These are phyloP conservation scores for Tetrapedia diversipes DNA, from an alignment of 2,888 invertebrate genomes.

Conservation along the genomic window DNA sequence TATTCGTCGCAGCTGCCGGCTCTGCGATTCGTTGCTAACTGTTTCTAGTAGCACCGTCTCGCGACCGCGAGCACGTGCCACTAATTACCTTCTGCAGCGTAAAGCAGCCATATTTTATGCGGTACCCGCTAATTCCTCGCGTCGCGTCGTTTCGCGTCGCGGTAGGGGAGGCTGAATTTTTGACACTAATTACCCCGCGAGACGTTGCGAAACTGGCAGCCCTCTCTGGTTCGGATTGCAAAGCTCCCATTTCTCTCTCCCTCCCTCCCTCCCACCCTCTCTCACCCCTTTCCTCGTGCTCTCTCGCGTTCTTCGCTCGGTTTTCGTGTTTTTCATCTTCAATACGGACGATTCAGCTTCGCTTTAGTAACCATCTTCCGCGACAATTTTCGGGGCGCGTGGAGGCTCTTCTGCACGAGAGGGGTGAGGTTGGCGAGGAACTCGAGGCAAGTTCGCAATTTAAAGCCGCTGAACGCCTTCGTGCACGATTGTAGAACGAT, in stretches of 20 bases:
- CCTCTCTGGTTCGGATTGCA: slow-evolving; percentile 28
- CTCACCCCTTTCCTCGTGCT: neutral
- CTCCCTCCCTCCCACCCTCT: neutral
- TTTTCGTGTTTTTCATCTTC: neutral
- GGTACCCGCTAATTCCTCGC: slow-evolving; percentile 45
- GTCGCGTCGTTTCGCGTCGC: slow-evolving; percentile 19
- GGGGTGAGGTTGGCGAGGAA: slow-evolving; percentile 23
- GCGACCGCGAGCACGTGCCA: slow-evolving; percentile 67
- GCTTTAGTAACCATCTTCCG: too few relatives aligned
- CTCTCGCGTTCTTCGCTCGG: neutral
- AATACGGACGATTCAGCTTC: slow-evolving; percentile 10
- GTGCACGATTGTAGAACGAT: too few relatives aligned
- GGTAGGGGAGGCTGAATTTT: slow-evolving; percentile 54
- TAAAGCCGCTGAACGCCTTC: slow-evolving; percentile 18
- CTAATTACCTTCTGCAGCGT: slow-evolving; percentile 67
- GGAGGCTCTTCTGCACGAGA: too few relatives aligned
- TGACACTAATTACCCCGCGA: slow-evolving; percentile 64
- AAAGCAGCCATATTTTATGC: slow-evolving; percentile 65
- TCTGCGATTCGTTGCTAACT: slow-evolving; percentile 67
- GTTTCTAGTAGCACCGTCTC: slow-evolving; percentile 65
- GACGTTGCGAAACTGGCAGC: slow-evolving; percentile 32
- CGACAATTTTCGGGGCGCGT: slow-evolving; percentile 30
- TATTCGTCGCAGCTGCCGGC: slow-evolving; percentile 64
- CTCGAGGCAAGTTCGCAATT: slow-evolving; percentile 26
- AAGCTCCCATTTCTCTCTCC: neutral